These are phyloP conservation scores for Sarcoramphus papa DNA, from an alignment of 2,797 vertebrate genomes.

Conservation along the genomic window DNA sequence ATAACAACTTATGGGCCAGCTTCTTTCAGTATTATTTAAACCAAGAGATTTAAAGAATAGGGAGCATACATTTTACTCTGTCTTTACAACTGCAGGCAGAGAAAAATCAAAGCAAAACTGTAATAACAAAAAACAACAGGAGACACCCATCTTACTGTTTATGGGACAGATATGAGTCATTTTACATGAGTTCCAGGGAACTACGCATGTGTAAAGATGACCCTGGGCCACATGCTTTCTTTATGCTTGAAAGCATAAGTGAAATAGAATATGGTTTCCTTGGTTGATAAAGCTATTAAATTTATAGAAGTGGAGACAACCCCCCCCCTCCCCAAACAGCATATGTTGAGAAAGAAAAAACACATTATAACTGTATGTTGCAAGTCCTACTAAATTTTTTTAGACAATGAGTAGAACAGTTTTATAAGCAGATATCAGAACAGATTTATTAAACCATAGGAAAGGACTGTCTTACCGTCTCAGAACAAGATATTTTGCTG, in stretches of 20 bases:
- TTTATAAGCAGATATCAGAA: background rate
- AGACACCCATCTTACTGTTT: background rate
- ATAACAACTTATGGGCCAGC: background rate
- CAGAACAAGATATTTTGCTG: conserved; percentile 90
- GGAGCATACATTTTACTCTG: background rate
- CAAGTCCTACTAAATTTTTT: background rate
- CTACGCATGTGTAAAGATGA: background rate
- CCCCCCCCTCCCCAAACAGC: background rate
- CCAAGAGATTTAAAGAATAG: background rate
- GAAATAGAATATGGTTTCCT: background rate
- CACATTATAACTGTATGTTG: background rate
- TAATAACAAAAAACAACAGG: background rate
- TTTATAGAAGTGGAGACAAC: background rate
- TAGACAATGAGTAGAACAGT: background rate
- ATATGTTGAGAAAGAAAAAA: background rate
- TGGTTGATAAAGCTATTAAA: background rate
- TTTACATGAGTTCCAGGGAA: background rate
- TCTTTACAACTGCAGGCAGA: background rate
- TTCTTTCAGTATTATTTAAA: background rate
- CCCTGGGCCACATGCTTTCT: background rate
- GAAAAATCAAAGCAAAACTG: background rate
- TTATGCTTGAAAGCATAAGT: background rate
- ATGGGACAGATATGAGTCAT: background rate
- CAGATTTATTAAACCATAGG: background rate
- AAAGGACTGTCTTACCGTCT: conserved; percentile 82